Base-by-base conservation (phyloP, 2,888 invertebrate genomes). In the Chrysotoxum bicinctum region DNA sequence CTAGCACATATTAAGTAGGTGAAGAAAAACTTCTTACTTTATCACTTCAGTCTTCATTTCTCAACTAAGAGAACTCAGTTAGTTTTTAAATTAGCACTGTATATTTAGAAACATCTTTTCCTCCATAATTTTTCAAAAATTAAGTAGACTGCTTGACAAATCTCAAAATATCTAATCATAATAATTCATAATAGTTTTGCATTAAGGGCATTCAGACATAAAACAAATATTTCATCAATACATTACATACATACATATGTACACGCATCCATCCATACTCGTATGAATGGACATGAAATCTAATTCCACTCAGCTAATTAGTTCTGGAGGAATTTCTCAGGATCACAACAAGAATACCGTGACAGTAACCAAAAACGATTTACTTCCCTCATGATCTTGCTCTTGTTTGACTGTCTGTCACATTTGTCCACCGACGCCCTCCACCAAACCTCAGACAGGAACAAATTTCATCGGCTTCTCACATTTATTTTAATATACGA, bases 381-480 rank as follows among this genome's bases (percentile, higher is more conserved):
- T 83, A 26, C 83, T 78, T 73, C 64, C 73, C 62, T 66, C 26
- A 19, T 58, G 77, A 77, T 77, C 58, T 37, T 77, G 9, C 50
- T 43, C 35, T 58, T 58, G 52, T 76, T 76, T 64, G 50, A 32
- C 40, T 62, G 43, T 64, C 78, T 78, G 69, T 83, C 78, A 83
- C 68, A 82, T 73, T 72, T 82, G 72, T 73, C 58, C 60, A 60
- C 73, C 54, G 69, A 70, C 75, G 66, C 75, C 62, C 23, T 35
- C 68, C 32, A 26, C 50, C 60, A 56, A 40, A 43, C 9, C 16
- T 62, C n/a, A 79, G 43, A 75, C 79, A 68, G 83, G 75, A 80
- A 75, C 75, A 84, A 66, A 84, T 84, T 84, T 84, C 84, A 84
- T 84, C 84, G 84, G 66, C 75, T 75, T 66, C 70, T 84, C 84